Base-by-base conservation (phyloP, 1,140 invertebrate genomes). In the Babylonia areolata region DNA sequence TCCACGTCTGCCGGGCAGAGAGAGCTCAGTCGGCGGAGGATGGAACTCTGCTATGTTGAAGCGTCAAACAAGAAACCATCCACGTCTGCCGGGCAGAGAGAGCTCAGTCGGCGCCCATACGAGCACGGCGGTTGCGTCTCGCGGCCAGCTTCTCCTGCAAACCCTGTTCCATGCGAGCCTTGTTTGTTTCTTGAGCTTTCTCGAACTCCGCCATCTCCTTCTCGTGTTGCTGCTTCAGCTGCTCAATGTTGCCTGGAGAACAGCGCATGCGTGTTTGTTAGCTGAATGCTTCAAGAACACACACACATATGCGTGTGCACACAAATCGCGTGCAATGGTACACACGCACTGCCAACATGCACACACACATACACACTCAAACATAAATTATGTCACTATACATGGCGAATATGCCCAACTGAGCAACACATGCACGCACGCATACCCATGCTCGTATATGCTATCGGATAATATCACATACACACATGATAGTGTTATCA, bases 151-250 rank as follows among this genome's bases (percentile, higher is more conserved):
- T 94, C 42, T 92, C 93, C 64, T 93, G 92, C 31, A 94, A 88
- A 3, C 93, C 93, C 86, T 94, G 93, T 11, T 92, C 90, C 87
- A 93, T 92, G 64, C 94, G 81, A 12, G 91, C 92, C 81, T 94
- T 93, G 88, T 94, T 94, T n/a, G 94, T 86, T 40, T 92, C 90
- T 71, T 94, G 92, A 69, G 88, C 90, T 86, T 93, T 91, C 46
- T 91, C 85, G 71, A 93, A 92, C 80, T 94, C 93, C 79, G 91
- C 90, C 87, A 92, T 90, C 73, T 94, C 91, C 33, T 92, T 90
- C 33, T 91, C 90, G 71, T 94, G 93, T 69, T 92, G 89, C 82
- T 94, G 92, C 37, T 93, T 91, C 77, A 94, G 84, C 83, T 92
- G 87, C 39, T 92, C 90, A 73, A 94, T 94, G 86, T 94, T 91